A percentile compares a stretch with the other conserved stretches of the same genome.
phyloP scores from a whole-genome alignment of 2,113 vertebrate genomes.

The Mirounga angustirostris region DNA sequence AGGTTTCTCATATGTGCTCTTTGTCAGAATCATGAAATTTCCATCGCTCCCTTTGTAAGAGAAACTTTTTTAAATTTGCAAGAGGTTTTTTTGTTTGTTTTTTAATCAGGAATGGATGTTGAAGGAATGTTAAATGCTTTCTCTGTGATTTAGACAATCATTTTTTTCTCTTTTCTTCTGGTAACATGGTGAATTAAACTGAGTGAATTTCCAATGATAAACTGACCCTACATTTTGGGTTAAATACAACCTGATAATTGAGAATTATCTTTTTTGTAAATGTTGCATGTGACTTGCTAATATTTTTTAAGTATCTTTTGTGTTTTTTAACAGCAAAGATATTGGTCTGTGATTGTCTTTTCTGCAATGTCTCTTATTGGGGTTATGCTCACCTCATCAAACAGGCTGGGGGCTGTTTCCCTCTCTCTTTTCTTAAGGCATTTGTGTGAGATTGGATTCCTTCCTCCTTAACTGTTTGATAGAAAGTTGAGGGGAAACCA shows the following conservation, averaged over 20 bases:
- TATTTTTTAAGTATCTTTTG: background rate
- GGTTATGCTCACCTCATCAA: background rate
- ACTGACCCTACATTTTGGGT: background rate
- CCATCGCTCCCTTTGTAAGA: background rate
- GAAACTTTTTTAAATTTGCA: background rate
- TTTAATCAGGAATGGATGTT: background rate
- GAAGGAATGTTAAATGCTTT: background rate
- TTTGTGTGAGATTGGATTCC: background rate
- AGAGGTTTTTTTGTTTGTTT: background rate
- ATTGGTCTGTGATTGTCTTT: background rate
- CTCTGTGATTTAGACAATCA: background rate
- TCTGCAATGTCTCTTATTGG: fast-evolving
- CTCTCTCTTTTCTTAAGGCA: background rate
- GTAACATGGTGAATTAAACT: background rate
- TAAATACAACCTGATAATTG: too few relatives aligned
- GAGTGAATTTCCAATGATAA: background rate
- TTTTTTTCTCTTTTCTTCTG: background rate
- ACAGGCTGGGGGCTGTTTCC: background rate
- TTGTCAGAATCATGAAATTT: background rate
- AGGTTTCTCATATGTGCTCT: background rate
- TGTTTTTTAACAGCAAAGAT: background rate
- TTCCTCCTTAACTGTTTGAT: background rate
- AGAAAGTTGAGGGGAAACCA: background rate
- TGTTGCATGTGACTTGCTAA: background rate
- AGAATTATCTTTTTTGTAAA: too few relatives aligned